Evolutionary conservation across 1,140 invertebrate genomes (phyloP).

Genomic region (Pinna nobilis): DNA sequence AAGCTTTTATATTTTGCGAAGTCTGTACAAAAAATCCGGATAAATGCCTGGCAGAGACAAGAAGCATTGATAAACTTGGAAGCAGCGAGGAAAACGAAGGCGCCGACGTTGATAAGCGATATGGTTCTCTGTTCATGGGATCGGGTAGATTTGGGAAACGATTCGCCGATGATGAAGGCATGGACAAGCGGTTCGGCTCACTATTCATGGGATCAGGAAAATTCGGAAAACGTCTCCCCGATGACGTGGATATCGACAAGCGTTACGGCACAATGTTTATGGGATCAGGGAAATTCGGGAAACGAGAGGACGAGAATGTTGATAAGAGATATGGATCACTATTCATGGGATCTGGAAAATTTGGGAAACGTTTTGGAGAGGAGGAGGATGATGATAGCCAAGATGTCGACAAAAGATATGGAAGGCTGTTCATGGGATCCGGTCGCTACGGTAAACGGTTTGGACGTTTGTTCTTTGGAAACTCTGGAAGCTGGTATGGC

Average conservation of each 20-base stretch:
- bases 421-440: slow-evolving; percentile 33
- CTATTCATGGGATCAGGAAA: slow-evolving; percentile 7
- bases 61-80: slow-evolving; percentile 17
- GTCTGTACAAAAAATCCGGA: slow-evolving; percentile 33
- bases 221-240: slow-evolving; percentile 1
- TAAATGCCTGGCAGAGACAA: slow-evolving; percentile 24
- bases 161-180: neutral
- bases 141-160: slow-evolving; percentile 10
- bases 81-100: neutral
- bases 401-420: slow-evolving; percentile 36
- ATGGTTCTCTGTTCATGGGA: slow-evolving; percentile 7
- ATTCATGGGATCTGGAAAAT: slow-evolving; percentile 9
- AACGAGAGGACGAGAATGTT: slow-evolving; percentile 11
- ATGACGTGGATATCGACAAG: slow-evolving; percentile 22
- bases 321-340: slow-evolving; percentile 17
- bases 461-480: slow-evolving; percentile 2
- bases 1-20: slow-evolving; percentile 36
- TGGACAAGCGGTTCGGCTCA: slow-evolving; percentile 11
- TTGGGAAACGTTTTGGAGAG: slow-evolving; percentile 12
- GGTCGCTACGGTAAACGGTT: slow-evolving; percentile 3
- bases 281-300: slow-evolving; percentile 16
- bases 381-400: slow-evolving; percentile 8
- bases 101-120: too few relatives aligned
- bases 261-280: slow-evolving; percentile 16
- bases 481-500: neutral